Base-by-base conservation (phyloP, 2,113 vertebrate species). In the Tretioscincus oriximinensis region DNA sequence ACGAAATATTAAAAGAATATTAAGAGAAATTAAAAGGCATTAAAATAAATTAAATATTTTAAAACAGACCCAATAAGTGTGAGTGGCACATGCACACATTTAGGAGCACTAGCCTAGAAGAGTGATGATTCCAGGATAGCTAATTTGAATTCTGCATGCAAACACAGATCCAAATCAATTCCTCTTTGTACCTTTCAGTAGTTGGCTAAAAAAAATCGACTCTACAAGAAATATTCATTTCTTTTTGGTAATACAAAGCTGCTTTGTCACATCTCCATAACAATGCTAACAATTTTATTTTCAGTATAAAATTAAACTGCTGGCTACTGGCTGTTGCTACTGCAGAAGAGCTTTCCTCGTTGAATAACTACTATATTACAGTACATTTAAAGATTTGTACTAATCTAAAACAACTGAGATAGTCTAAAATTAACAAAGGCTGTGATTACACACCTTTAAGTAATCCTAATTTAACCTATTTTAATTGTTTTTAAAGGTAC, bases 371-470 rank as follows among this genome's bases (percentile, higher is more conserved):
- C 18, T 61, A 31, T 18, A 68, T 47, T 31, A 18, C 14, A 1
- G 14, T 58, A 16, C 1, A 20, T 60, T 8, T 12, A 28, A 45
- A 75, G 64, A 68, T 75, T 69, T 76, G 60, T 61, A 63, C 41
- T 45, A 82, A 61, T 49, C 63, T 58, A 24, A 69, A 76, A 68
- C 7, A 76, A 58, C 10, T 61, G 51, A 47, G 45, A 20, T 7
- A 82, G 29, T 76, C 35, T 76, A 63, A 41, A 70, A 61, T 76
- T 76, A 82, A 70, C 60, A 70, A 69, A 41, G 35, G 35, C 35
- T 41, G 35, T 41, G 35, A 41, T 41, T 41, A 41, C 35, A 41
- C 35, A 41, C 35, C 35, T 41, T 41, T 41, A 41, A 41, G 35
- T 41, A 41, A 41, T 41, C 35, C 5, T 41, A 41, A 41, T 41